These are phyloP conservation scores for Trinorchestia longiramus DNA, from an alignment of 1,140 invertebrate species.

Conservation along the genomic window DNA sequence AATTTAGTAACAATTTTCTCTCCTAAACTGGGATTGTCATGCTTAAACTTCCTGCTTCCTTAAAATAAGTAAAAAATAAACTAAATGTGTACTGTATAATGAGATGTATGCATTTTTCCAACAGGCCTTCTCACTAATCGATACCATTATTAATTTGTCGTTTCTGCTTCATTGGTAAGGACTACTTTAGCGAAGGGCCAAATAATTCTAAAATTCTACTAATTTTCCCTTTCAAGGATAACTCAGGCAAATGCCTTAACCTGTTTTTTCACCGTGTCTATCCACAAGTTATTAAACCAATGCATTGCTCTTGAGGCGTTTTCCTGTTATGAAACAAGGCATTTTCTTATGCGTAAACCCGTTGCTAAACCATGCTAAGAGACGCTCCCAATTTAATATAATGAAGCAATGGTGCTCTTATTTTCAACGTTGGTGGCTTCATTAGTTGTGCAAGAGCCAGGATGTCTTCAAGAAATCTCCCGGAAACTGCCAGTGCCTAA, in stretches of 20 bases:
- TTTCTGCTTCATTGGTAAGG: neutral
- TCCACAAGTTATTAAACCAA: neutral
- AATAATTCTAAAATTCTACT: neutral
- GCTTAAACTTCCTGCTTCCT: neutral
- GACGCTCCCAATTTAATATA: neutral
- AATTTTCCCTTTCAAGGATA: neutral
- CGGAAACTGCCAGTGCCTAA: neutral
- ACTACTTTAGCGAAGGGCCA: neutral
- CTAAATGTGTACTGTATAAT: too few relatives aligned
- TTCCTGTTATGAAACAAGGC: neutral
- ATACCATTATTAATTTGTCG: neutral
- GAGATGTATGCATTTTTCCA: neutral
- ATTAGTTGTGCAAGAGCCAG: neutral
- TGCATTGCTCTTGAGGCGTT: neutral
- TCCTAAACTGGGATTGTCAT: neutral
- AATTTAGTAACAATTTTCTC: neutral
- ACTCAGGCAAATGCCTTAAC: neutral
- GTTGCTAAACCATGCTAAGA: neutral
- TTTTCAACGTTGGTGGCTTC: neutral
- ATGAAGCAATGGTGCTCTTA: neutral
- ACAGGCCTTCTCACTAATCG: too few relatives aligned
- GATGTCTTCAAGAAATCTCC: neutral
- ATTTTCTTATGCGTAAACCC: neutral
- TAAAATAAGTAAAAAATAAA: too few relatives aligned
- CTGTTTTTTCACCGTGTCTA: neutral